Percentiles rank a stretch among this genome's conserved stretches.
Conservation (phyloP, 2,888 invertebrate species). For the Erebia ligea region DNA sequence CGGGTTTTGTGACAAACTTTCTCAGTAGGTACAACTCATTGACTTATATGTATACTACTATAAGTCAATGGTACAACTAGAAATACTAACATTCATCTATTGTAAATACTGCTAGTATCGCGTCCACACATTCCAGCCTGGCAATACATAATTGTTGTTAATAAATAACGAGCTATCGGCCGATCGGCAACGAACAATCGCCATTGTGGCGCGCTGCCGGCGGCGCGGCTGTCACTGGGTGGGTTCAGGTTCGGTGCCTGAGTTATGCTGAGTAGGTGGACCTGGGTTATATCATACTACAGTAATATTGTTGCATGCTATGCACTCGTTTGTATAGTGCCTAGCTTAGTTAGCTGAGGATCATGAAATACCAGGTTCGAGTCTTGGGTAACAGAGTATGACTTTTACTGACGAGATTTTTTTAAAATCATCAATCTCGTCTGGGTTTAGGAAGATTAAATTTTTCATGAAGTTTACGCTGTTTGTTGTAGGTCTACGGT, state of each 20-base stretch:
- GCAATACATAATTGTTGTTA: constrained; percentile 52
- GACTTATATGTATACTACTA: no score
- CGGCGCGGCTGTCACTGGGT: constrained; percentile 69
- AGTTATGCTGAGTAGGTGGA: constrained; percentile 28
- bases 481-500: no score
- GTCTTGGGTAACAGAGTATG: no score
- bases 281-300: background rate
- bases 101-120: constrained; percentile 16
- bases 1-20: no score
- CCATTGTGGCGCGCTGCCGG: constrained; percentile 71
- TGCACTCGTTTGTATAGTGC: background rate
- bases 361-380: no score
- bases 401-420: no score
- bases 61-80: background rate
- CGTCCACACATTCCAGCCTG: constrained; percentile 47
- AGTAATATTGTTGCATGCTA: background rate
- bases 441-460: no score
- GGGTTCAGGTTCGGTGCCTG: constrained; percentile 46
- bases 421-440: no score
- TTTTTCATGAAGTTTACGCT: no score
- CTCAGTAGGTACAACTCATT: no score
- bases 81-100: constrained; percentile 9
- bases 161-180: constrained; percentile 64
- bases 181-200: constrained; percentile 69
- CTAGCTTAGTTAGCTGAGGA: no score